Percentiles rank a stretch among this genome's conserved stretches.
These are phyloP conservation scores for Aythya baeri DNA, from an alignment of 2,113 vertebrate genomes.

Conservation along the genomic window DNA sequence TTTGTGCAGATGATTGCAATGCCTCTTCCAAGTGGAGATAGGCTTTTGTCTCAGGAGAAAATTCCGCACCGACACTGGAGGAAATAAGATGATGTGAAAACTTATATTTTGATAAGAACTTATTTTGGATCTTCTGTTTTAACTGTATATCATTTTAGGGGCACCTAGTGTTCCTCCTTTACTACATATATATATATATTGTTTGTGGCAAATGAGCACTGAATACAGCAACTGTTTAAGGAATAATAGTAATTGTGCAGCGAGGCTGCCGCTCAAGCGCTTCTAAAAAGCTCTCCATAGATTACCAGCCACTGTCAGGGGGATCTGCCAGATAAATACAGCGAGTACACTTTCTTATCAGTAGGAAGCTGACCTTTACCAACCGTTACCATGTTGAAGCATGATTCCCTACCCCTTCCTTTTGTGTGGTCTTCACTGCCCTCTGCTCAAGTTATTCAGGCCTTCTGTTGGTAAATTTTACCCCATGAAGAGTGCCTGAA, in stretches of 20 bases:
- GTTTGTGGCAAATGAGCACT: background rate
- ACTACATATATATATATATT: background rate
- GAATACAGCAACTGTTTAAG: constrained; percentile 2
- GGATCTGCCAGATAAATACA: constrained; percentile 76
- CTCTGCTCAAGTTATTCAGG: constrained; percentile 50
- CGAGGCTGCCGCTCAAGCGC: background rate
- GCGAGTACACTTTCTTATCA: constrained; percentile 63
- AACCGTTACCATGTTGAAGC: constrained; percentile 45
- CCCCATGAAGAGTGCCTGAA: constrained; percentile 39
- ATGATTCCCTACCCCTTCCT: constrained; percentile 48
- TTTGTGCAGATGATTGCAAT: background rate
- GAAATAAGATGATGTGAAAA: background rate
- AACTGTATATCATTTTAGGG: background rate
- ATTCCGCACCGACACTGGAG: background rate
- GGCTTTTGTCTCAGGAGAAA: background rate
- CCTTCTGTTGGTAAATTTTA: constrained; percentile 60
- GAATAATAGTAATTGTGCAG: background rate
- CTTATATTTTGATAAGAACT: background rate
- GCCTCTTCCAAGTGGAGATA: background rate
- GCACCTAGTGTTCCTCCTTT: background rate
- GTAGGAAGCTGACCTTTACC: constrained; percentile 62
- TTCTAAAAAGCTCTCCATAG: constrained; percentile 44
- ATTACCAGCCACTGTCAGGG: constrained; percentile 68
- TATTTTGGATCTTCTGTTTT: background rate
- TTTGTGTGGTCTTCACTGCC: constrained; percentile 52